Conservation (phyloP, 2,113 vertebrate species). For the Carassius auratus region DNA sequence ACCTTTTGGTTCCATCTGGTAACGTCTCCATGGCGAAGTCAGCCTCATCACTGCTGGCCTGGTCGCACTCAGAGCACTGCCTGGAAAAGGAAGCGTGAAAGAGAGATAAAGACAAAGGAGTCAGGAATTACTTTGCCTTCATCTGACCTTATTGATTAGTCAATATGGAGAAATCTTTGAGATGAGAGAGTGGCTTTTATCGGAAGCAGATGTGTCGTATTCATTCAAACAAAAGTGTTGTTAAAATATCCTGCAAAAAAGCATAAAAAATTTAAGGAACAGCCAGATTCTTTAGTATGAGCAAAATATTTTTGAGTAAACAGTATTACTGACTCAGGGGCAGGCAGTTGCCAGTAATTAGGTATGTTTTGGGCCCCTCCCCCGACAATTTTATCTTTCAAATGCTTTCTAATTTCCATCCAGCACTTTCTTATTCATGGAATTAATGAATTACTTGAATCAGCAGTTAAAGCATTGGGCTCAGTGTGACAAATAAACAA, state of each 20-base stretch:
- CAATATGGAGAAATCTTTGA: slow-evolving; percentile 18
- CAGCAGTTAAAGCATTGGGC: slow-evolving; percentile 41
- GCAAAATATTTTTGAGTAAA: slow-evolving; percentile 39
- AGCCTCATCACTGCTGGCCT: slow-evolving; percentile 97
- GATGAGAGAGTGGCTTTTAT: not conserved
- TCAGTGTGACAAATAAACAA: slow-evolving; percentile 47
- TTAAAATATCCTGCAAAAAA: slow-evolving; percentile 6
- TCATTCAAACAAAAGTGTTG: too few species aligned
- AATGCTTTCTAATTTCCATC: slow-evolving; percentile 59
- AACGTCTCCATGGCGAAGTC: slow-evolving; percentile 98
- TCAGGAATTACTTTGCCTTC: not conserved
- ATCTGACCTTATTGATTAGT: slow-evolving; percentile 30
- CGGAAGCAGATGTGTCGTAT: too few species aligned
- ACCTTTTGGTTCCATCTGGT: slow-evolving; percentile 96
- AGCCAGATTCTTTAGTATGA: slow-evolving; percentile 3
- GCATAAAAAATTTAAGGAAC: not conserved
- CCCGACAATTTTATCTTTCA: slow-evolving; percentile 54
- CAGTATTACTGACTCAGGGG: slow-evolving; percentile 23
- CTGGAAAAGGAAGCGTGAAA: slow-evolving; percentile 66
- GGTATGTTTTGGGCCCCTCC: slow-evolving; percentile 49
- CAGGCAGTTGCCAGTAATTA: slow-evolving; percentile 53
- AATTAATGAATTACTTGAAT: slow-evolving; percentile 58
- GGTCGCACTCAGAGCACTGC: slow-evolving; percentile 99
- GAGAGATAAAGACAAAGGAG: not conserved
- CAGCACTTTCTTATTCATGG: slow-evolving; percentile 59